Evolutionary conservation across 37 sponge, comb jelly and placozoan species (phyloP).

Genomic region (Chondrilla cf. caribensis): DNA sequence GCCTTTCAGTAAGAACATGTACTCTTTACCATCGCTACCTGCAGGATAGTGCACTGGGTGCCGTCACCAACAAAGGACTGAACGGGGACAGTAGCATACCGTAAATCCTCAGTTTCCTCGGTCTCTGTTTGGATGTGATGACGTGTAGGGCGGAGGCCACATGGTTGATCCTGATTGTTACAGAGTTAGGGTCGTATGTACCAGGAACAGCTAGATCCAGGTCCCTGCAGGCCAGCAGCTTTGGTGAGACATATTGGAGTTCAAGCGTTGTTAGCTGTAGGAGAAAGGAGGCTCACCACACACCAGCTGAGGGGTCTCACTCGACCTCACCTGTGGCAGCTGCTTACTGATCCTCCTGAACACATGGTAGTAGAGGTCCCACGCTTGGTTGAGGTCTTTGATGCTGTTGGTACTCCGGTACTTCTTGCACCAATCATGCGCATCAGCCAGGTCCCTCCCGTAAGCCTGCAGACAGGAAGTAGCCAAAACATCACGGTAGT

Average conservation of each 20-base stretch:
- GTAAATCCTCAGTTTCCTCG: slow-evolving; percentile 90
- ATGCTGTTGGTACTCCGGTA: slow-evolving; percentile 63
- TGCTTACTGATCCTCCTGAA: slow-evolving; percentile 94
- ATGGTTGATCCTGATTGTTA: slow-evolving; percentile 80
- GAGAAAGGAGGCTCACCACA: not conserved
- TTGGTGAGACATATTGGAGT: slow-evolving; percentile 94
- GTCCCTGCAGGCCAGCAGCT: slow-evolving; percentile 75
- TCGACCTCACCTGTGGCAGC: slow-evolving; percentile 76
- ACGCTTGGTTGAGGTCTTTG: slow-evolving; percentile 93
- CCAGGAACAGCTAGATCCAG: slow-evolving; percentile 95
- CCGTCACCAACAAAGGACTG: no score
- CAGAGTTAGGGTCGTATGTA: slow-evolving; percentile 87
- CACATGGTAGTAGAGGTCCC: slow-evolving; percentile 97
- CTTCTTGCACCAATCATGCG: slow-evolving; percentile 94
- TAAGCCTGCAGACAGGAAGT: slow-evolving; percentile 54
- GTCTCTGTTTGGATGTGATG: slow-evolving; percentile 95
- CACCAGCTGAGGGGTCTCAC: not conserved
- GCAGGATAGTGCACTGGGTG: not conserved
- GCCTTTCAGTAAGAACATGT: slow-evolving; percentile 95
- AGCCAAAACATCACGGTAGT: not conserved
- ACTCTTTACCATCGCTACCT: slow-evolving; percentile 93
- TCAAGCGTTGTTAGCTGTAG: slow-evolving; percentile 81
- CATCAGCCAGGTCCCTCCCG: slow-evolving; percentile 95
- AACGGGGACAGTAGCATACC: slow-evolving; percentile 28
- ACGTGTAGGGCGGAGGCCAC: slow-evolving; percentile 80